phyloP scores from a whole-genome alignment of 1,140 invertebrate genomes.

The Subanguina moxae region DNA sequence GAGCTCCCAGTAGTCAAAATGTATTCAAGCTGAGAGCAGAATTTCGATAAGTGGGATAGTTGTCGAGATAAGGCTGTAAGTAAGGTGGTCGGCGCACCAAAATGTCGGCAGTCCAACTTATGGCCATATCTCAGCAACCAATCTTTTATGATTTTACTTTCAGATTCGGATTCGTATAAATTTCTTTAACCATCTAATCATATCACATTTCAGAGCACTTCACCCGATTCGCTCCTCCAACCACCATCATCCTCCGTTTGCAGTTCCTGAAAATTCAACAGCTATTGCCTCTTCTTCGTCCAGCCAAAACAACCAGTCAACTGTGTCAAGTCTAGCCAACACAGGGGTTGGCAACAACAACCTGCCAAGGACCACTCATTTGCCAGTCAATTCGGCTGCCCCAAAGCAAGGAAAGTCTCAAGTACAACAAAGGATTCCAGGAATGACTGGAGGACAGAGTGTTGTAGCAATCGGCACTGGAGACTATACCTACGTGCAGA shows the following conservation, averaged over 20 bases:
- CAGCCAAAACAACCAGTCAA: conserved; percentile 1
- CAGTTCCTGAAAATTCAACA: neutral
- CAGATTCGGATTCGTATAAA: no score
- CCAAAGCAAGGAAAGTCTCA: neutral
- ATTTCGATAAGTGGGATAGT: no score
- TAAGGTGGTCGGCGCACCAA: no score
- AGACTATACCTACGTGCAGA: neutral
- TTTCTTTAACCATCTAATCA: no score
- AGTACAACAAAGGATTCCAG: neutral
- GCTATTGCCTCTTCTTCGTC: neutral
- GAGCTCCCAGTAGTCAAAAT: no score
- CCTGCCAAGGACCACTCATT: neutral
- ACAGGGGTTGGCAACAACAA: neutral
- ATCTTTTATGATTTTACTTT: no score
- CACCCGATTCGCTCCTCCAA: no score
- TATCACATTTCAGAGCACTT: no score
- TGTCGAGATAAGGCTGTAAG: no score
- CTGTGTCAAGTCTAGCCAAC: neutral
- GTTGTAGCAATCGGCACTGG: neutral
- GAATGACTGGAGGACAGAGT: neutral
- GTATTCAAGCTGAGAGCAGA: no score
- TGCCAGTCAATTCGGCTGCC: neutral
- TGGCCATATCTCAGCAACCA: no score
- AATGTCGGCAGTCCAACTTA: no score
- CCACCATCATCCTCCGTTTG: neutral